Evolutionary conservation across 2,797 vertebrate species (phyloP).

Genomic region (Lutjanus campechanus): DNA sequence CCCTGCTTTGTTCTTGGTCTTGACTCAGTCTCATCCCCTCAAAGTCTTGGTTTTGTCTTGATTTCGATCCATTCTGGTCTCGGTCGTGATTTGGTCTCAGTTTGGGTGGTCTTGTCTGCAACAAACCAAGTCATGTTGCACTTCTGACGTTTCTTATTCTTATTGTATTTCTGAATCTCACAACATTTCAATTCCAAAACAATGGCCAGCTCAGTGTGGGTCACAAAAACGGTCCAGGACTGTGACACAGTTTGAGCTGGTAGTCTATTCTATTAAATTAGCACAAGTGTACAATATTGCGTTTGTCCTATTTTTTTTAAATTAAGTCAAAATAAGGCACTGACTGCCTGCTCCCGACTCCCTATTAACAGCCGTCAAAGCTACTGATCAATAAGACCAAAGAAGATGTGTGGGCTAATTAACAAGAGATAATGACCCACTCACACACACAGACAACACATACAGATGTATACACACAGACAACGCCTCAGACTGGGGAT

Average conservation of each 20-base stretch:
- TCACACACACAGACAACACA: conserved; percentile 12
- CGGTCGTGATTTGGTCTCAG: too few relatives aligned
- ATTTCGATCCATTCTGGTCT: too few relatives aligned
- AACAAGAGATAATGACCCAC: conserved; percentile 7
- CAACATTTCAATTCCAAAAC: too few relatives aligned
- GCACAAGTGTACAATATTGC: not conserved
- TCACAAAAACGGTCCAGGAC: not conserved
- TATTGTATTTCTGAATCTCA: too few relatives aligned
- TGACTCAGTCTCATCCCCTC: too few relatives aligned
- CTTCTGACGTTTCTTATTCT: too few relatives aligned
- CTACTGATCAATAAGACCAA: conserved; percentile 40
- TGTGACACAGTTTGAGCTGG: not conserved
- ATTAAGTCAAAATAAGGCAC: not conserved
- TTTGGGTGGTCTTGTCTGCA: too few relatives aligned
- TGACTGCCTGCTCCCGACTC: not conserved
- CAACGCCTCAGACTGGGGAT: conserved; percentile 31
- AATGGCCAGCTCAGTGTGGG: not conserved
- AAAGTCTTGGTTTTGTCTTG: too few relatives aligned
- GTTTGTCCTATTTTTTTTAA: conserved; percentile 1
- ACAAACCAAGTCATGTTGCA: too few relatives aligned
- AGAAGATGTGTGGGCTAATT: conserved; percentile 34
- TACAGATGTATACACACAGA: conserved; percentile 9
- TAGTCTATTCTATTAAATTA: not conserved
- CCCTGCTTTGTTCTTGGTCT: too few relatives aligned
- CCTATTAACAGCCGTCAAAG: conserved; percentile 45